Evolutionary conservation across 2,113 vertebrate genomes (phyloP), one percentile per base, ranked within the genome.

Genomic region (Trinectes maculatus): DNA sequence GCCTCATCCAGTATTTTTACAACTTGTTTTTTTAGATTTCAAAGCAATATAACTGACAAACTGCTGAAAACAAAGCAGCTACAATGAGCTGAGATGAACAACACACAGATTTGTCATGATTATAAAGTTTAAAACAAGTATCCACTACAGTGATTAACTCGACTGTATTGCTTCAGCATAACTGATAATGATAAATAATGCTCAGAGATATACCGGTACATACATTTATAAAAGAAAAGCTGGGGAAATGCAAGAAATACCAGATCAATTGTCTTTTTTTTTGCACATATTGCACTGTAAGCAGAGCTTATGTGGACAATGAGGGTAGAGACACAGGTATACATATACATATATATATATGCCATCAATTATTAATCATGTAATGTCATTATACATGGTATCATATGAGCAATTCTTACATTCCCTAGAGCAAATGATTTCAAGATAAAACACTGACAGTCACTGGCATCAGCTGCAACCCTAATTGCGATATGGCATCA

Each of bases 381-480:
- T 63, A 77, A 57, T 70, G 84, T 77, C 31, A 73, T 74, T 77
- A 75, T 74, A 82, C 64, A 56, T 49, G 73, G 61, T 83, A 83
- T 74, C 74, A 85, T 79, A 83, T 40, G 21, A 65, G 57, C 72
- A 77, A 82, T 90, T 86, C 86, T 84, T 79, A 81, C 70, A 87
- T 86, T 86, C 79, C 79, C 77, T 19, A 21, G 65, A 78, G 77
- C 71, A 87, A 89, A 83, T 86, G 59, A 87, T 85, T 71, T 83
- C 51, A 83, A 85, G 84, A 91, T 86, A 84, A 80, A 81, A 60
- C 61, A 42, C 54, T 85, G 91, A 84, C 86, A 74, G 80, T 87
- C 81, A 76, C 36, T 87, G 78, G n/a, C n/a, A n/a, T 79, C 84
- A 84, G 72, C 84, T 86, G 77, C 74, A 84, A 52, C 74, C 82